Conservation (phyloP, 2,888 invertebrate genomes). For the Lithophane leautieri region DNA sequence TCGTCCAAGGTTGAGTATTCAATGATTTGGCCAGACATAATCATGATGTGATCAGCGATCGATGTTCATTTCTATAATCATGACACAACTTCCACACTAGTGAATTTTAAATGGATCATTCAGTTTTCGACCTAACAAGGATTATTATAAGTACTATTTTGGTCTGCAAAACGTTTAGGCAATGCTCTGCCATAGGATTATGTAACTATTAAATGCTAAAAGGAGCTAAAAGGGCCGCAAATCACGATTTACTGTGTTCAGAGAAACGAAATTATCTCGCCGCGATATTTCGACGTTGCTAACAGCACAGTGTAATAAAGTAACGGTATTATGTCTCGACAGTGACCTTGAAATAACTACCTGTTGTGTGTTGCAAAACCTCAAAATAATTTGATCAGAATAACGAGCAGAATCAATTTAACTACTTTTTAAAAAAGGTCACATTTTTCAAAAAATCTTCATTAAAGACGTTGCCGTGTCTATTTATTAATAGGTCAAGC, state of each 20-base stretch:
- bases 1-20: background rate
- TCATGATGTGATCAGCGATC: background rate
- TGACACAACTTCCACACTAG: background rate
- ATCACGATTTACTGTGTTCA: background rate
- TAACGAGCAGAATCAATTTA: no score
- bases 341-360: no score
- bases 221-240: background rate
- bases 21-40: background rate
- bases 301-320: no score
- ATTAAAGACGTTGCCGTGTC: no score
- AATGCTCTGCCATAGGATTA: background rate
- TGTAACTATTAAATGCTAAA: conserved; percentile 26
- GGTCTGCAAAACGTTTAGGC: conserved; percentile 8
- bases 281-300: no score
- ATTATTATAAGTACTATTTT: conserved; percentile 11
- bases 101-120: background rate
- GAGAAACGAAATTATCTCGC: background rate
- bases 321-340: no score
- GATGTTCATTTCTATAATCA: background rate
- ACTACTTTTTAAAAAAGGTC: no score
- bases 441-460: no score
- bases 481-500: no score
- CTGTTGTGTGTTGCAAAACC: no score
- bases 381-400: no score
- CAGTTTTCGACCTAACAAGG: background rate